Evolutionary conservation across 2,113 vertebrate genomes (phyloP).

Genomic region (Nanorana parkeri): DNA sequence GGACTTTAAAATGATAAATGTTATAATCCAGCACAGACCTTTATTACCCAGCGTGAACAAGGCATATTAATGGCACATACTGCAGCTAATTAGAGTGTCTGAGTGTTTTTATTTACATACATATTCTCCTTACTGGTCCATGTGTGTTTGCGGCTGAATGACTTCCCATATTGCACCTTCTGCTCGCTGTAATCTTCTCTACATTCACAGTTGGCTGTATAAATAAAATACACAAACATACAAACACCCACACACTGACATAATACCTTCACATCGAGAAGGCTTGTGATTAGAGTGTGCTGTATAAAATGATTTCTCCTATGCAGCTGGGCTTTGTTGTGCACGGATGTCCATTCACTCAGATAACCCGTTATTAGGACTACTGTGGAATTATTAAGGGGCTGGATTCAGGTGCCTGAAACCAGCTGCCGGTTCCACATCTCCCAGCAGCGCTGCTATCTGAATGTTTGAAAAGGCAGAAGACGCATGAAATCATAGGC

Average conservation of each 20-base stretch:
- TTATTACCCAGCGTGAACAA: too few species aligned
- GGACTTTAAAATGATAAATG: too few species aligned
- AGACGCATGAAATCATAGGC: conserved; percentile 8
- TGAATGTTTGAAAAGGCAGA: background rate
- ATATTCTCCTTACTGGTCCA: background rate
- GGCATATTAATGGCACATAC: too few species aligned
- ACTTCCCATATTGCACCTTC: background rate
- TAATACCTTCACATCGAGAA: background rate
- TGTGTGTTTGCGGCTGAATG: background rate
- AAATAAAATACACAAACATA: conserved; percentile 33
- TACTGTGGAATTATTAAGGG: conserved; percentile 29
- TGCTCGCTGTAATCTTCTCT: conserved; percentile 13
- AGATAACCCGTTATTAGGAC: conserved; percentile 33
- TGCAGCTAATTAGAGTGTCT: too few species aligned
- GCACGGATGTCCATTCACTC: conserved; percentile 25
- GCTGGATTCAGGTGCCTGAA: conserved; percentile 11
- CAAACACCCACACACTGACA: conserved; percentile 1
- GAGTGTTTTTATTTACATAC: background rate
- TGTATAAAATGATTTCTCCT: background rate
- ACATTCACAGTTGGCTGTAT: background rate
- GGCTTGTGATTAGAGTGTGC: background rate
- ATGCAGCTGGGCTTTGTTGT: background rate
- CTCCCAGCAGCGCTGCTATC: conserved; percentile 18
- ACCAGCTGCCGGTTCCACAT: conserved; percentile 7
- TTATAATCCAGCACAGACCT: too few species aligned